These are phyloP conservation scores for Steatornis caripensis DNA, from an alignment of 2,113 vertebrate genomes.

Conservation along the genomic window DNA sequence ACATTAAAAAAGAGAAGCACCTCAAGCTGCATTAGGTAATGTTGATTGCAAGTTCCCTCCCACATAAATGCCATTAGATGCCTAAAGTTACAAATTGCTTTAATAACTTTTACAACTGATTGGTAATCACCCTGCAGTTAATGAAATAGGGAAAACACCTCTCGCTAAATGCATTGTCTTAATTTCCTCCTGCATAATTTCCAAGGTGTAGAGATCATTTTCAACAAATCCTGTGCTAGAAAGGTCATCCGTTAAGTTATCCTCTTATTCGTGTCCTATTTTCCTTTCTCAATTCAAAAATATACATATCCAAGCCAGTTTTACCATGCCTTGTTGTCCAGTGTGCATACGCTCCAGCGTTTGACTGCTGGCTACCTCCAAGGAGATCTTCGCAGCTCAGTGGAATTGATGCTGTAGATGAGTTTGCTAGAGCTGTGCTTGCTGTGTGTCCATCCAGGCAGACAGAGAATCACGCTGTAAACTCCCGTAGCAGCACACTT, in stretches of 20 bases:
- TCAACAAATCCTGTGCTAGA: background rate
- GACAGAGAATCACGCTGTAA: background rate
- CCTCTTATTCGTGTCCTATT: background rate
- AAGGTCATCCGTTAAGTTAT: background rate
- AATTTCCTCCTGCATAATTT: conserved; percentile 2
- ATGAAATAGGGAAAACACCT: conserved; percentile 5
- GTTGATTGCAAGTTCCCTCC: conserved; percentile 4
- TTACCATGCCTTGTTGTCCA: background rate
- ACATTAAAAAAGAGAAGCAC: conserved; percentile 2
- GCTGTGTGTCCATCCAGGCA: background rate
- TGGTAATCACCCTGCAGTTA: conserved; percentile 15
- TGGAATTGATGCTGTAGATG: background rate
- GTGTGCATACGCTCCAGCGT: background rate
- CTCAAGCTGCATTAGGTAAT: background rate
- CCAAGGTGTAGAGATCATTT: background rate
- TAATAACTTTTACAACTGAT: conserved; percentile 38
- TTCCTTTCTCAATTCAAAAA: background rate
- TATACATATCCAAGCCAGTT: background rate
- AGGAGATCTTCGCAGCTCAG: background rate
- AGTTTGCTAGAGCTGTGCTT: background rate
- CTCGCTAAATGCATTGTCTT: conserved; percentile 1
- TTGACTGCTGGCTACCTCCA: background rate
- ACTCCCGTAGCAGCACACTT: background rate
- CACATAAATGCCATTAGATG: background rate
- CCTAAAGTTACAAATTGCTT: conserved; percentile 41